Evolutionary conservation across 2,113 vertebrate genomes (phyloP), one percentile per base, ranked within the genome.

Genomic region (Limnothrissa miodon): DNA sequence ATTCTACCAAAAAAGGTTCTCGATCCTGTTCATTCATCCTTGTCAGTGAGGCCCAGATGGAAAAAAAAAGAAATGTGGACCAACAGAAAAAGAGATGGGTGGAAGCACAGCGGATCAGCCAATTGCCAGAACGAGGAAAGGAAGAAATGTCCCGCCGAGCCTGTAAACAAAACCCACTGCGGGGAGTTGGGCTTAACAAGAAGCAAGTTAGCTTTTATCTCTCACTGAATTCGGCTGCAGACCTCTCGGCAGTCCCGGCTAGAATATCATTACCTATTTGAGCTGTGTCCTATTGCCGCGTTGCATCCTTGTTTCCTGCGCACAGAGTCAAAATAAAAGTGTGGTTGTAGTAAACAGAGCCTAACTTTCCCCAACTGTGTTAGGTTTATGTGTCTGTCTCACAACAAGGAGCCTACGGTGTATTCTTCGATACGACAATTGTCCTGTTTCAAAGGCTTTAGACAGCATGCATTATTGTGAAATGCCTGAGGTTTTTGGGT

Each of bases 391-490:
- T 42, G 42, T 19, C 5, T 51, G 1, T 51, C 48, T 51, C 21
- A 19, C 48, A 19, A 19, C 17, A 46, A 19, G 48, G 13, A 19
- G 15, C 48, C 13, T 48, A 51, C 13, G 21, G 17, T 19, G 0
- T n/a, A n/a, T n/a, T n/a, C n/a, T n/a, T n/a, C n/a, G n/a, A n/a
- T n/a, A n/a, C n/a, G n/a, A n/a, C n/a, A n/a, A n/a, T n/a, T n/a
- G n/a, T n/a, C n/a, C n/a, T n/a, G n/a, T n/a, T n/a, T 59, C 56
- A 59, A 59, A n/a, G 56, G 56, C 56, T n/a, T 59, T 59, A 59
- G 56, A 59, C 56, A 25, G 21, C 25, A n/a, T n/a, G 56, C 23
- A 3, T n/a, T 21, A 23, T n/a, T 59, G 56, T 8, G 25, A 59
- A 23, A 59, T 25, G 21, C 23, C 23, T 59, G 5, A 59, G 25